Percentiles rank a stretch among this genome's conserved stretches.
phyloP scores from a whole-genome alignment of 1,140 invertebrate genomes.

The Battus philenor region DNA sequence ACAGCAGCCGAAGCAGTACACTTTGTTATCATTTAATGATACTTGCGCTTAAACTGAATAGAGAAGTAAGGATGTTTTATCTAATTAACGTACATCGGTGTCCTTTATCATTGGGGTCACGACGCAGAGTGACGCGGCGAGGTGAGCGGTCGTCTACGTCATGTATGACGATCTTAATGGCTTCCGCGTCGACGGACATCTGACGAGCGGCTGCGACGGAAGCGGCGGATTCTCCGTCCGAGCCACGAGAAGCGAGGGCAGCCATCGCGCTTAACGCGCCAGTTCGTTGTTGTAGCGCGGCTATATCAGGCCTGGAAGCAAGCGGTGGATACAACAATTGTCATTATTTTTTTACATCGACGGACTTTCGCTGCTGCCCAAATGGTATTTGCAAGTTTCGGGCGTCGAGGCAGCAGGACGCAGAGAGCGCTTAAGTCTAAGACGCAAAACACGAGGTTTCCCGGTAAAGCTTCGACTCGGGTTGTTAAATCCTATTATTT shows the following conservation, averaged over 20 bases:
- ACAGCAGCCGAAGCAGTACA: too few species aligned
- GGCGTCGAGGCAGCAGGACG: too few species aligned
- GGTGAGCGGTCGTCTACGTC: constrained; percentile 89
- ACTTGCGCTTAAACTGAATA: background rate
- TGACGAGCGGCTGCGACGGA: constrained; percentile 80
- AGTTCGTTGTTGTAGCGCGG: constrained; percentile 79
- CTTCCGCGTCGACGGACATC: constrained; percentile 91
- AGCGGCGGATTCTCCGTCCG: constrained; percentile 44
- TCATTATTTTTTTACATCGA: too few species aligned
- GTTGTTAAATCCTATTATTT: too few species aligned
- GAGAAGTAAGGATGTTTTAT: background rate
- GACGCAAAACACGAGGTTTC: too few species aligned
- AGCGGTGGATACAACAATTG: too few species aligned
- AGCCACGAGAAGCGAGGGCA: constrained; percentile 37
- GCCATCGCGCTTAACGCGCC: constrained; percentile 54
- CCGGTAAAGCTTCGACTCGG: too few species aligned
- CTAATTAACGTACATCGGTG: constrained; percentile 85
- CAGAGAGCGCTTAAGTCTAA: too few species aligned
- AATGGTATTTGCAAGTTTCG: too few species aligned
- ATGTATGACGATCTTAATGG: constrained; percentile 94
- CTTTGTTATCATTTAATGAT: too few species aligned
- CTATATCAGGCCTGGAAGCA: constrained; percentile 81
- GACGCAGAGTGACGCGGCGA: constrained; percentile 83
- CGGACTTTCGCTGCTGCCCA: too few species aligned
- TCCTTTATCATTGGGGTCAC: constrained; percentile 89